A percentile compares a stretch with the other conserved stretches of the same genome.
These are phyloP conservation scores for Euproctis similis DNA, from an alignment of 2,888 invertebrate genomes.

Conservation along the genomic window DNA sequence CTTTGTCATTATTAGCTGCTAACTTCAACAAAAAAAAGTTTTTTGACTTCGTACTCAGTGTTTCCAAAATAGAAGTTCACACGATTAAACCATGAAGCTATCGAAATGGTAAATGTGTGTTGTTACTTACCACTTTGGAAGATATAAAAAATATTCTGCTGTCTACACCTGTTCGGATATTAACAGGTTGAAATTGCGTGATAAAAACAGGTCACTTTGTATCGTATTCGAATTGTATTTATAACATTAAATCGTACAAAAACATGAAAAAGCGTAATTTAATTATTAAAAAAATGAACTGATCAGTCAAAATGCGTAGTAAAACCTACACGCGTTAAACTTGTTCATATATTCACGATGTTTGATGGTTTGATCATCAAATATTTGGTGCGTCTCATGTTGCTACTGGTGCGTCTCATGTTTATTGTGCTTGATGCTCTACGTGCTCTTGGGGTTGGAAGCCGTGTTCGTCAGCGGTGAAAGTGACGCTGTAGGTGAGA, in stretches of 20 bases:
- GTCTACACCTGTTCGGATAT: no score
- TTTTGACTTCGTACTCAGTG: no score
- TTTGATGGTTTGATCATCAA: no score
- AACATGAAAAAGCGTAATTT: conserved; percentile 12
- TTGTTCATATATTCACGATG: background rate
- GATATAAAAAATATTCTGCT: no score
- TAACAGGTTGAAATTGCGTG: no score
- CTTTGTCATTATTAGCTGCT: no score
- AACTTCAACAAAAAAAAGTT: no score
- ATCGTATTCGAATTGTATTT: conserved; percentile 15
- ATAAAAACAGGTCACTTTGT: no score
- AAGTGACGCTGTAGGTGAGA: conserved; percentile 68
- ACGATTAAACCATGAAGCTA: no score
- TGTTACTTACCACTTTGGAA: no score
- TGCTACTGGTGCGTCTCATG: conserved; percentile 15
- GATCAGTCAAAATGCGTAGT: conserved; percentile 29
- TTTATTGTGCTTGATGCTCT: conserved; percentile 30
- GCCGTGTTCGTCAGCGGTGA: conserved; percentile 76
- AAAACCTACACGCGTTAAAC: conserved; percentile 41
- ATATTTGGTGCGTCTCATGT: conserved; percentile 3
- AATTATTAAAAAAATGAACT: conserved; percentile 9
- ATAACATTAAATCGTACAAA: conserved; percentile 20
- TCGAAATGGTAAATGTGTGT: no score
- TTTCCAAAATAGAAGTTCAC: no score
- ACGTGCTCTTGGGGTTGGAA: conserved; percentile 69